These are phyloP conservation scores for Emydura subglobosa DNA, from an alignment of 2,113 vertebrate species.

Conservation along the genomic window DNA sequence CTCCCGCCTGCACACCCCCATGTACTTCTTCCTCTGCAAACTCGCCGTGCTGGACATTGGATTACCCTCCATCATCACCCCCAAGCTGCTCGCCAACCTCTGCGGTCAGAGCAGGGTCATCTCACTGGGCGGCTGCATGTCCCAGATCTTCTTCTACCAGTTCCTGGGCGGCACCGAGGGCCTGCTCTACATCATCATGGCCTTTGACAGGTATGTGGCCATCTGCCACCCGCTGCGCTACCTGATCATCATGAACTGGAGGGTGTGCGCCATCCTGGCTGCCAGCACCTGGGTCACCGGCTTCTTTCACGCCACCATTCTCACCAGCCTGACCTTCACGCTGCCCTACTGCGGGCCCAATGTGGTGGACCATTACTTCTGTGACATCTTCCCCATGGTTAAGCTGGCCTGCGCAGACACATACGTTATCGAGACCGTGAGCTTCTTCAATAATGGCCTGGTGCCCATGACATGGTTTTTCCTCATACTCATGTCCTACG, in stretches of 20 bases:
- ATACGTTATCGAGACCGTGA: conserved; percentile 57
- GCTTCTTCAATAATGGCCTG: background rate
- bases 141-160: too few species aligned
- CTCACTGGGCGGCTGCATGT: too few species aligned
- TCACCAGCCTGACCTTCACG: conserved; percentile 50
- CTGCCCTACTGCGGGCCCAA: background rate
- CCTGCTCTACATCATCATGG: conserved; percentile 66
- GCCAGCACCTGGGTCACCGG: conserved; percentile 60
- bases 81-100: conserved; percentile 68
- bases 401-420: conserved; percentile 30
- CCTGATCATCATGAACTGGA: too few species aligned
- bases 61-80: conserved; percentile 73
- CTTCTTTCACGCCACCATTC: conserved; percentile 40
- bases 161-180: background rate
- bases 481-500: too few species aligned
- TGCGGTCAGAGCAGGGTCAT: too few species aligned
- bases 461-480: too few species aligned
- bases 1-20: too few species aligned
- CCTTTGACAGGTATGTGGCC: conserved; percentile 73
- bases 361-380: background rate
- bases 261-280: too few species aligned
- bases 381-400: background rate
- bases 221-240: conserved; percentile 77
- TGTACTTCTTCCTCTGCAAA: conserved; percentile 47
- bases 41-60: conserved; percentile 74